Evolutionary conservation across 2,113 vertebrate species (phyloP).

Genomic region (Scolopax mira): DNA sequence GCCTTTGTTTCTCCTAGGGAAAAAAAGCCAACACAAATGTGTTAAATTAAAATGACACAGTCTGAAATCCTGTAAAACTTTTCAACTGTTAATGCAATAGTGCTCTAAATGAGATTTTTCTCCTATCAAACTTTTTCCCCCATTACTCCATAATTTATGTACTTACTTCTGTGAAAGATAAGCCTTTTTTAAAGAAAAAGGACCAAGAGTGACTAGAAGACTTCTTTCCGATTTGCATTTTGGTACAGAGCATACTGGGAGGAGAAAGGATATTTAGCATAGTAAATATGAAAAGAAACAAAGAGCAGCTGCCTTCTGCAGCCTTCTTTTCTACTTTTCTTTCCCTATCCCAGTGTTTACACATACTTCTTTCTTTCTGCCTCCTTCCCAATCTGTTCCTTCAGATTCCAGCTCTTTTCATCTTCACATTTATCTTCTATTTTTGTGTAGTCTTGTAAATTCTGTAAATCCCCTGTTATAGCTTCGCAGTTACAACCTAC

Average conservation of each 20-base stretch:
- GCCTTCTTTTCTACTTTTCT: not conserved
- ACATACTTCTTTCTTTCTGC: not conserved
- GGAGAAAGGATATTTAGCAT: not conserved
- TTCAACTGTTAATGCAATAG: not conserved
- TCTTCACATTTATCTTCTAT: not conserved
- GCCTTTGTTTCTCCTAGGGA: not conserved
- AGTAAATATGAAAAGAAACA: not conserved
- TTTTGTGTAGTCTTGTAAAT: not conserved
- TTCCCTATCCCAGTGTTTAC: not conserved
- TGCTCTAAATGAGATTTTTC: not conserved
- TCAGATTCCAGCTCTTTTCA: not conserved
- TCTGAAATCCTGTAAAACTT: not conserved
- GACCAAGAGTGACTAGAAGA: not conserved
- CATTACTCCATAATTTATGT: not conserved
- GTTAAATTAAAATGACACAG: not conserved
- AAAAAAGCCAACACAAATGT: not conserved
- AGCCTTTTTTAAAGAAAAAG: not conserved
- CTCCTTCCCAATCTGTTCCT: not conserved
- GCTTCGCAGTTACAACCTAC: not conserved
- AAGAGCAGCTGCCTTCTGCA: not conserved
- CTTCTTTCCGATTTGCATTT: not conserved
- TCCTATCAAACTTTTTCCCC: not conserved
- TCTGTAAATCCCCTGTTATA: not conserved
- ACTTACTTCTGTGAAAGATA: not conserved
- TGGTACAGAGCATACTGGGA: accelerated